Base-by-base conservation (phyloP, 1,140 invertebrate species). In the Panulirus ornatus region DNA sequence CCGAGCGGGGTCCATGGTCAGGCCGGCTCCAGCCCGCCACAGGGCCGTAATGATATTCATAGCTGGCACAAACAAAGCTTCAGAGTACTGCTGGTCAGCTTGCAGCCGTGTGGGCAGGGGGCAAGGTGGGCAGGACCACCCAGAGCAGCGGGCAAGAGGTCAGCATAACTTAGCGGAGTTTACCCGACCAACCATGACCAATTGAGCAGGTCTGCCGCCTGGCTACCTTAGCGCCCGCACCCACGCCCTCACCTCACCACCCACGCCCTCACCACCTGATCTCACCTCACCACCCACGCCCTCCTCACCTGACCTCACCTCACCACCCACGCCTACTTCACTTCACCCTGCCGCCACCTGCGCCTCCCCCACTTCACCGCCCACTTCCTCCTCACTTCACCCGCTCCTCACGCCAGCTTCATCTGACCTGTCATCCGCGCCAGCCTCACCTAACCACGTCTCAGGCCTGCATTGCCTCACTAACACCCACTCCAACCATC, bases 91-190 rank as follows among this genome's bases (percentile, higher is more conserved):
- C n/a, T n/a, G n/a, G n/a, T n/a, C n/a, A n/a, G n/a, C n/a, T n/a
- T n/a, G n/a, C 22, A 70, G 22, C n/a, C 3, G 22, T 27, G 63
- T 22, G 34, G 51, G 51, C 11, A 22, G 51, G 22, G 51, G 51
- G 22, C 11, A 22, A 58, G 22, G 63, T 14, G 30, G 70, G 42
- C 30, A 14, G 40, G 70, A 73, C 70, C 30, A 38, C 34, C 30
- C 34, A 38, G 70, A n/a, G 34, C 14, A 73, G 66, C 9, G 1
- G 66, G 1, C 27, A n/a, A 70, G 70, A 30, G 70, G n/a, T n/a
- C 30, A 73, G n/a, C 66, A 70, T 70, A 70, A 22, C 66, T 70
- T 30, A 70, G 19, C 9, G 36, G 66, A 70, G 66, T 70, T 70
- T 70, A 34, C 9, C 36, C n/a, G 66, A 70, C 66, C 66, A 27